Conservation (phyloP, 2,888 invertebrate species). For the Cheilosia impressa region DNA sequence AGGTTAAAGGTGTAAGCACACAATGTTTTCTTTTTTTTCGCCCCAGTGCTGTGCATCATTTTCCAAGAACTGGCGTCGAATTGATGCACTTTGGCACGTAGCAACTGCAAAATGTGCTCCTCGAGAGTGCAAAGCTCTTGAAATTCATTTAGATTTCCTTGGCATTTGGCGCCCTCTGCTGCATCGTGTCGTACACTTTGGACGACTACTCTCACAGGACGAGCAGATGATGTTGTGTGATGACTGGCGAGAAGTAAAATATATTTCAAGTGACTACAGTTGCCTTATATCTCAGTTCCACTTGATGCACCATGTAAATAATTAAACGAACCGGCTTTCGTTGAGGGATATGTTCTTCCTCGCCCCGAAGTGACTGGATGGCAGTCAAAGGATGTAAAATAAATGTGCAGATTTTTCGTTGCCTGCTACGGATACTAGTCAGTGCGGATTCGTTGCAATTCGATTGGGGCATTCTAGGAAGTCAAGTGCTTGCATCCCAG, state of each 20-base stretch:
- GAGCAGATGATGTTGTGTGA: conserved; percentile 13
- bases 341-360: neutral
- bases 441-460: neutral
- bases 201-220: neutral
- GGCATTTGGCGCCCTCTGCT: conserved; percentile 39
- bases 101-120: conserved; percentile 69
- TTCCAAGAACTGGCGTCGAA: conserved; percentile 9
- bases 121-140: conserved; percentile 51
- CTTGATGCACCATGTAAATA: conserved; percentile 56
- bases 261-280: conserved; percentile 60
- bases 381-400: neutral
- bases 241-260: conserved; percentile 28
- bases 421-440: neutral
- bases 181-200: conserved; percentile 14
- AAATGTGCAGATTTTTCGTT: conserved; percentile 1
- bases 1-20: neutral
- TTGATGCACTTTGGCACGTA: conserved; percentile 69
- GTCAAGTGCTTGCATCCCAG: neutral
- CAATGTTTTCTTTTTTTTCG: neutral
- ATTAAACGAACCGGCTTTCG: conserved; percentile 38
- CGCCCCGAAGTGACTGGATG: neutral
- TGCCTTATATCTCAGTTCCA: conserved; percentile 31
- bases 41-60: conserved; percentile 17
- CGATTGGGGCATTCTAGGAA: neutral
- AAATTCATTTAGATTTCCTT: conserved; percentile 65